Conservation (phyloP, 2,888 invertebrate species). For the Apamea crenata region DNA sequence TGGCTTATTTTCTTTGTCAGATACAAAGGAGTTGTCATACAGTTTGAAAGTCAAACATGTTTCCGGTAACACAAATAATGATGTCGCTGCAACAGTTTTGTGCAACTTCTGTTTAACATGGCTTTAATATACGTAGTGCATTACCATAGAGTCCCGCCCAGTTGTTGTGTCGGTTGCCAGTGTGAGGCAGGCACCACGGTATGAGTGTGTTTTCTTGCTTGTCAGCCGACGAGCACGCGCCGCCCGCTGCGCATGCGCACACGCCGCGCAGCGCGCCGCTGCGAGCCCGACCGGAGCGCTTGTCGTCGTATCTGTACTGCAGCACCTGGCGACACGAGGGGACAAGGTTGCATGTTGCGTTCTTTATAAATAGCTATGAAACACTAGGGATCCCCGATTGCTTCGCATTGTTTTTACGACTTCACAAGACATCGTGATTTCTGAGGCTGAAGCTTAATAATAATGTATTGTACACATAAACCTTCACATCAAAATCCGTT, state of each 20-base stretch:
- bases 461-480: neutral
- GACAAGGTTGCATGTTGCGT: neutral
- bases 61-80: neutral
- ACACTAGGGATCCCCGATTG: neutral
- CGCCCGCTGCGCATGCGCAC: conserved; percentile 93
- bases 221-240: conserved; percentile 92
- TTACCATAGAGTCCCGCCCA: conserved; percentile 96
- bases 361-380: neutral
- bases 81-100: neutral
- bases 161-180: conserved; percentile 95
- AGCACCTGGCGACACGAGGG: conserved; percentile 76
- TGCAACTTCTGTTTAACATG: neutral
- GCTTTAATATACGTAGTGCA: neutral
- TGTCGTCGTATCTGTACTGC: conserved; percentile 87
- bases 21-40: neutral
- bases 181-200: conserved; percentile 97
- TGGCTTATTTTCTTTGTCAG: neutral
- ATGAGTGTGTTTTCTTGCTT: conserved; percentile 95
- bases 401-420: neutral
- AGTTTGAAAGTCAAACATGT: neutral
- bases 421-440: neutral
- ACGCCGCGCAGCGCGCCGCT: conserved; percentile 92
- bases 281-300: conserved; percentile 85
- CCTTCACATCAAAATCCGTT: neutral
- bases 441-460: neutral